These are phyloP conservation scores for Eubucco bourcierii DNA, from an alignment of 2,113 vertebrate species.

Conservation along the genomic window DNA sequence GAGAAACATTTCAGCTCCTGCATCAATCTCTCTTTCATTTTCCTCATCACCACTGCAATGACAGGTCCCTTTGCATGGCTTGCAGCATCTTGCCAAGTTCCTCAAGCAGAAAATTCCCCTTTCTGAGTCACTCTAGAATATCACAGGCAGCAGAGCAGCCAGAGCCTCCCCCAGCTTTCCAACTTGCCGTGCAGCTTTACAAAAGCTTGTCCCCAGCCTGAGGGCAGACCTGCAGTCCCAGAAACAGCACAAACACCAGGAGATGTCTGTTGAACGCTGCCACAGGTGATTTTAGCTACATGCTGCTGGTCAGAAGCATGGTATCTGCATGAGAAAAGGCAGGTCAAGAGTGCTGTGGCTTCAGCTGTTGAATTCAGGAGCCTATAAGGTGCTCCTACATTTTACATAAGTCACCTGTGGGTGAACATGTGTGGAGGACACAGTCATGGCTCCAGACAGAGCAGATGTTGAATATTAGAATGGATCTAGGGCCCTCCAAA, in stretches of 20 bases:
- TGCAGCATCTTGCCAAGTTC: conserved; percentile 18
- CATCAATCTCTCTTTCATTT: conserved; percentile 25
- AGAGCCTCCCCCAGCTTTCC: neutral
- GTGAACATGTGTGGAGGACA: neutral
- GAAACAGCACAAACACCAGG: neutral
- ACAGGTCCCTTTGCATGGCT: conserved; percentile 6
- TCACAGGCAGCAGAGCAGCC: neutral
- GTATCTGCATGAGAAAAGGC: neutral
- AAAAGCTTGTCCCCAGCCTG: neutral
- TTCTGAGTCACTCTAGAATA: conserved; percentile 43
- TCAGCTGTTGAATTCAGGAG: neutral
- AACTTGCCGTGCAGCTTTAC: neutral
- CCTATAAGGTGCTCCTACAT: neutral
- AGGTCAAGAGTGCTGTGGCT: neutral
- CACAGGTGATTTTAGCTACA: neutral
- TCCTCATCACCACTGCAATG: neutral
- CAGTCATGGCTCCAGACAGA: fast-evolving
- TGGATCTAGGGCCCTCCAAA: neutral
- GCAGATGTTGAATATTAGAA: neutral
- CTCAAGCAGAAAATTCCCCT: conserved; percentile 19
- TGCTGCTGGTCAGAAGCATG: neutral
- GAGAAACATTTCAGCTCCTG: neutral
- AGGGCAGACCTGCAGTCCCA: neutral
- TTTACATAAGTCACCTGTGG: neutral
- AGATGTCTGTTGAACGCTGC: neutral